Conservation (phyloP, 2,797 vertebrate species). For the Scolopax bukidnonensis region DNA sequence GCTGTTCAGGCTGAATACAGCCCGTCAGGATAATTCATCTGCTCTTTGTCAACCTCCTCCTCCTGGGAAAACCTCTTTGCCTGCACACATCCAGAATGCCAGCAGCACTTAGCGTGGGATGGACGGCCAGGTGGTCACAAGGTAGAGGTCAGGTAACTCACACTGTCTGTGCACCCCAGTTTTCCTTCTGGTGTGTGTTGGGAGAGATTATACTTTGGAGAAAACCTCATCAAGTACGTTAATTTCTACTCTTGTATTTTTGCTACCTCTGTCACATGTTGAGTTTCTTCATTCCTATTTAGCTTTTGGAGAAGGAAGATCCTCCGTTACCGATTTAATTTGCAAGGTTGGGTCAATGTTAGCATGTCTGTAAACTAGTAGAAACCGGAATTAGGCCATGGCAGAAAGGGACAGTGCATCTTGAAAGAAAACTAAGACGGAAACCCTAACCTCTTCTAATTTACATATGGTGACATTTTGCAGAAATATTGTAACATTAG, state of each 20-base stretch:
- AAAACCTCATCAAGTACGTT: background rate
- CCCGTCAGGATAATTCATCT: background rate
- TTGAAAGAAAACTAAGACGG: conserved; percentile 90
- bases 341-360: background rate
- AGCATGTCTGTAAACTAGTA: background rate
- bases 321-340: background rate
- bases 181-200: background rate
- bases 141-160: background rate
- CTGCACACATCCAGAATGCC: background rate
- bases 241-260: background rate
- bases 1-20: background rate
- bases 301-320: background rate
- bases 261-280: background rate
- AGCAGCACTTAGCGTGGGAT: background rate
- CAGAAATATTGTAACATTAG: conserved; percentile 97
- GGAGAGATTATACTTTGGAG: background rate
- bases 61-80: conserved; percentile 20
- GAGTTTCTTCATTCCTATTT: background rate
- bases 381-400: background rate
- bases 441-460: conserved; percentile 87
- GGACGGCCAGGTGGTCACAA: background rate
- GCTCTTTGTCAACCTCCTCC: background rate
- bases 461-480: conserved; percentile 99
- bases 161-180: accelerated
- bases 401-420: conserved; percentile 76